These are phyloP conservation scores for Proteles cristata DNA, from an alignment of 2,113 vertebrate genomes.

Conservation along the genomic window DNA sequence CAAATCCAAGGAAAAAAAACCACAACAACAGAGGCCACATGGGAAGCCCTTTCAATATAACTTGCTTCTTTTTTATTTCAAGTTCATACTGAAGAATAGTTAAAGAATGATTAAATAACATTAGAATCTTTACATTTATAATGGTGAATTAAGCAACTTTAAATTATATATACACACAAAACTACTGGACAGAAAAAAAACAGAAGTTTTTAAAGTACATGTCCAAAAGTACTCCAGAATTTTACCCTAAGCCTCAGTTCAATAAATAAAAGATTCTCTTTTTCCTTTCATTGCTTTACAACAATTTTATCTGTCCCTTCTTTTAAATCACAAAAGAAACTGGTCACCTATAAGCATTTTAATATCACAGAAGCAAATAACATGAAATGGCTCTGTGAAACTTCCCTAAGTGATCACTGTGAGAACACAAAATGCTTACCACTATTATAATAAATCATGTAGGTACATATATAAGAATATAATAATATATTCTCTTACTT, in stretches of 20 bases:
- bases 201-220: neutral
- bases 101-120: slow-evolving; percentile 34
- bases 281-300: neutral
- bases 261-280: slow-evolving; percentile 2
- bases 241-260: neutral
- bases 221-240: neutral
- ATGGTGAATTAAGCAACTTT: neutral
- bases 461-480: neutral
- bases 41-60: slow-evolving; percentile 1
- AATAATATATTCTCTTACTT: slow-evolving; percentile 11
- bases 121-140: neutral
- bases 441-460: neutral
- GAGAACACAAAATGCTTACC: neutral
- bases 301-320: neutral
- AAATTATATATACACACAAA: neutral
- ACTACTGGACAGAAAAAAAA: neutral
- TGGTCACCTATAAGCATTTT: neutral
- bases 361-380: neutral
- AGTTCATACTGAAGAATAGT: neutral
- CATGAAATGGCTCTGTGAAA: neutral
- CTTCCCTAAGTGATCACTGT: neutral
- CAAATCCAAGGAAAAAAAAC: slow-evolving; percentile 15
- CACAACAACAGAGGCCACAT: neutral
- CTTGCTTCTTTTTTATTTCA: slow-evolving; percentile 6
- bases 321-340: slow-evolving; percentile 16